Evolutionary conservation across 2,113 vertebrate genomes (phyloP).

Genomic region (chimpanzee (Pan troglodytes)): NHGRI_mPanTro3-v2.1_pri NC_072413.2:55819501-55820000

Average conservation of each 20-base stretch:
- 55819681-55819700: constrained; percentile 30
- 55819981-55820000: constrained; percentile 59
- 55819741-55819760: background rate
- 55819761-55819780: background rate
- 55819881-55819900: constrained; percentile 47
- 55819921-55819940: constrained; percentile 48
- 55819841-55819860: constrained; percentile 51
- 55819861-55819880: constrained; percentile 46
- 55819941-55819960: background rate
- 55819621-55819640: background rate
- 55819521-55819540: background rate
- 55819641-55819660: background rate
- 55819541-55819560: background rate
- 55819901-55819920: constrained; percentile 61
- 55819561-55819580: background rate
- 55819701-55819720: background rate
- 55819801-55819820: constrained; percentile 5
- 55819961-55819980: background rate
- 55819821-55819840: constrained; percentile 10
- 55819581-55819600: background rate
- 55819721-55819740: background rate
- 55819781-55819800: constrained; percentile 17
- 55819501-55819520: background rate
- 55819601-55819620: background rate
- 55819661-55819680: background rate